A percentile compares a stretch with the other conserved stretches of the same genome.
These are phyloP conservation scores for Papilio glaucus DNA, from an alignment of 1,140 invertebrate genomes.

Conservation along the genomic window DNA sequence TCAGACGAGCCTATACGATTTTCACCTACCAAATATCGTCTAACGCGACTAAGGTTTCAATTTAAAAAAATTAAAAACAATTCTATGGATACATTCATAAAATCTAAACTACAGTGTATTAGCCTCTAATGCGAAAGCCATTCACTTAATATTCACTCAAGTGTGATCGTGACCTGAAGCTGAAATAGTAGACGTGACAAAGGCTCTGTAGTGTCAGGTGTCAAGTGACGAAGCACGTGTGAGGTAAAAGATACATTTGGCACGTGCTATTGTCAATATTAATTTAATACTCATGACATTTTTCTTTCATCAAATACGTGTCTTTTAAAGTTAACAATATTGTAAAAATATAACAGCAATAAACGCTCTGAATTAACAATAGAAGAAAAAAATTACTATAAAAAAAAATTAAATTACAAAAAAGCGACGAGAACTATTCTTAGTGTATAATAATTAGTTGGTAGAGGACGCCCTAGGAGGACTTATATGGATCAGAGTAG, in stretches of 20 bases:
- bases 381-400: no score
- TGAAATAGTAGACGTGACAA: conserved; percentile 29
- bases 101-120: conserved; percentile 8
- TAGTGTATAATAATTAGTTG: no score
- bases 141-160: conserved; percentile 26
- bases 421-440: no score
- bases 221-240: no score
- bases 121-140: conserved; percentile 16
- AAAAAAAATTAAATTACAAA: no score
- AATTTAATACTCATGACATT: background rate
- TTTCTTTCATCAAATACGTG: background rate
- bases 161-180: conserved; percentile 21
- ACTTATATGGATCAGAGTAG: no score
- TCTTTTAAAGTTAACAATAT: background rate
- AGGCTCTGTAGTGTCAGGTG: background rate
- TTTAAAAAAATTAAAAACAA: background rate
- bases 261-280: conserved; percentile 20
- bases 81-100: background rate
- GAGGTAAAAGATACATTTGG: background rate
- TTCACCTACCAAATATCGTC: no score
- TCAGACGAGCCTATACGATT: no score
- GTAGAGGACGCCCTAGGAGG: no score
- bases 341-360: no score
- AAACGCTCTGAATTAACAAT: no score
- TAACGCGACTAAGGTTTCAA: no score